These are phyloP conservation scores for Arenaria interpres DNA, from an alignment of 2,113 vertebrate species.

Conservation along the genomic window DNA sequence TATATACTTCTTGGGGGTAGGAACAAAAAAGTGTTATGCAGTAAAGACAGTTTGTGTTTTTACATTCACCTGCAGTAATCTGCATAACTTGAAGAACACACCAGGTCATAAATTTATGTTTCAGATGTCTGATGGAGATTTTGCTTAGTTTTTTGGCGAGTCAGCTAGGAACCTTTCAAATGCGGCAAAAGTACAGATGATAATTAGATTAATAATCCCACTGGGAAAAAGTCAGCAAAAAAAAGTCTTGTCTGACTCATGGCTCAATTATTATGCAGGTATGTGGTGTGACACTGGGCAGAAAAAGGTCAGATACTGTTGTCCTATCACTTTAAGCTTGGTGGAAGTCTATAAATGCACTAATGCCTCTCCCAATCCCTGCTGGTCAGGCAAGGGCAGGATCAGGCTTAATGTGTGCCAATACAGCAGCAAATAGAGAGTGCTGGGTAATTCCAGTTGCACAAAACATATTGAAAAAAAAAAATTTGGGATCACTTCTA, in stretches of 20 bases:
- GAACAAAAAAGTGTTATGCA: background rate
- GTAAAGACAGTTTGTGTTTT: background rate
- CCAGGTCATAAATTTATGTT: fast-evolving
- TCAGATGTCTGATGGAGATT: background rate
- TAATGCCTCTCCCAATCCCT: background rate
- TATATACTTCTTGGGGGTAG: background rate
- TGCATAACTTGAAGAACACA: background rate
- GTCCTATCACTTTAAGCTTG: background rate
- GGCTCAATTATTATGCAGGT: background rate
- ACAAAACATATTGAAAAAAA: background rate
- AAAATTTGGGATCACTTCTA: background rate
- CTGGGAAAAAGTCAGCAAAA: background rate
- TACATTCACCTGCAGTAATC: background rate
- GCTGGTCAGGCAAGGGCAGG: background rate
- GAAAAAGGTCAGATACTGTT: background rate
- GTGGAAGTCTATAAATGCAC: background rate
- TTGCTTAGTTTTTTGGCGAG: background rate
- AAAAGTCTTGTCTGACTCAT: background rate
- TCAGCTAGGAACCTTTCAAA: background rate
- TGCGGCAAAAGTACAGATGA: background rate
- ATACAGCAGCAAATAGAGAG: background rate
- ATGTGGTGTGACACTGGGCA: background rate
- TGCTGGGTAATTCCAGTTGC: background rate
- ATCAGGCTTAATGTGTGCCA: background rate
- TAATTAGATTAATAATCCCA: background rate